Evolutionary conservation across 2,797 vertebrate species (phyloP).

Genomic region (Pteronotus mesoamericanus): DNA sequence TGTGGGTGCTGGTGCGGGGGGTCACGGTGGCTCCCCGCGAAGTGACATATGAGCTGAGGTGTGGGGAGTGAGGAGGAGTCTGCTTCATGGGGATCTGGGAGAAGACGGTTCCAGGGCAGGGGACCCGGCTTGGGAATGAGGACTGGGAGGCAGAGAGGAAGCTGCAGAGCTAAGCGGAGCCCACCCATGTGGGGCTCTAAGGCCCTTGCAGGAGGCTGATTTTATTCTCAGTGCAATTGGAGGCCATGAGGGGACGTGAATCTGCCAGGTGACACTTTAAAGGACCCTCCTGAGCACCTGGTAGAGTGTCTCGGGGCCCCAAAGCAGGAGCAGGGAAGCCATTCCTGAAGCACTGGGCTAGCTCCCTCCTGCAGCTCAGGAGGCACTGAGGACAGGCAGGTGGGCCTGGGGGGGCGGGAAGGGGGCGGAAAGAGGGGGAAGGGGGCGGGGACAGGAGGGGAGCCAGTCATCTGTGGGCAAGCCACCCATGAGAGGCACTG

Average conservation of each 20-base stretch:
- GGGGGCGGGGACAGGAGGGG: too few species aligned
- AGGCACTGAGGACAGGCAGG: neutral
- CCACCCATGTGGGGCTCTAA: fast-evolving
- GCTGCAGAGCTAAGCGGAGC: too few species aligned
- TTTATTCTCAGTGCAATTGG: neutral
- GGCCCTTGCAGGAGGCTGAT: neutral
- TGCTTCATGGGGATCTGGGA: neutral
- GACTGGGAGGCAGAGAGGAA: neutral
- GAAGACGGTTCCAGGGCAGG: neutral
- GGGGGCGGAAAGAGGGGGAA: too few species aligned
- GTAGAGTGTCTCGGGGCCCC: neutral
- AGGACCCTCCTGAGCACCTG: neutral
- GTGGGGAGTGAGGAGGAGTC: neutral
- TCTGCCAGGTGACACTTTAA: neutral
- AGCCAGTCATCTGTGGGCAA: neutral
- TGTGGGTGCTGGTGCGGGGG: fast-evolving
- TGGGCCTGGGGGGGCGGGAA: fast-evolving
- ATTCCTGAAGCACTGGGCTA: fast-evolving
- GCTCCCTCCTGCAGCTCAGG: neutral
- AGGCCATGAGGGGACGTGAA: neutral
- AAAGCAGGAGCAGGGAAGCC: too few species aligned
- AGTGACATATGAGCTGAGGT: neutral
- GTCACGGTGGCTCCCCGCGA: neutral
- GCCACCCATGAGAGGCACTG: fast-evolving
- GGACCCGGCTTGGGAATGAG: neutral